Evolutionary conservation across 2,888 invertebrate species (phyloP).

Genomic region (Folsomia manolachei): DNA sequence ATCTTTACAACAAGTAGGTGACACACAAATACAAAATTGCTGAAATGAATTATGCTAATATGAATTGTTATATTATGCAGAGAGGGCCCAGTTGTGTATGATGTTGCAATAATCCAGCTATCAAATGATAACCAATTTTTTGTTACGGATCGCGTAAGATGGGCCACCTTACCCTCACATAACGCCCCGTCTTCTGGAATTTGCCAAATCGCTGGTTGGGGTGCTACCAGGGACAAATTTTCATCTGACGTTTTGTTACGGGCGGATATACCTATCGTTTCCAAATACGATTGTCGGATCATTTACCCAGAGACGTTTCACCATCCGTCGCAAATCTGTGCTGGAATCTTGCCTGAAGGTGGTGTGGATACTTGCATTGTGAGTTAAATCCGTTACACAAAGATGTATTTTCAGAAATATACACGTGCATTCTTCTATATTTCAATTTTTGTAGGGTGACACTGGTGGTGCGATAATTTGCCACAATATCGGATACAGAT

Average conservation of each 20-base stretch:
- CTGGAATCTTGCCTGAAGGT: not conserved
- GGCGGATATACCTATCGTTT: not conserved
- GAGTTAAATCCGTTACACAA: not conserved
- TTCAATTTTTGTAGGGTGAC: constrained; percentile 5
- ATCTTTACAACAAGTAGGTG: not conserved
- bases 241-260: not conserved
- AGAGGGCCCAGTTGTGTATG: not conserved
- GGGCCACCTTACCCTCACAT: not conserved
- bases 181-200: not conserved
- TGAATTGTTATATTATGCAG: not conserved
- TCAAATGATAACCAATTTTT: not conserved
- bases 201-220: constrained; percentile 10
- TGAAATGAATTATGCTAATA: not conserved
- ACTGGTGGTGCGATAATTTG: constrained; percentile 13
- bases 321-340: not conserved
- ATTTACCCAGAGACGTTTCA: constrained; percentile 8
- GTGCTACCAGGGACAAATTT: not conserved
- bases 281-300: not conserved
- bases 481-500: constrained; percentile 5
- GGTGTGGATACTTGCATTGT: not conserved
- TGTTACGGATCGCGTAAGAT: not conserved
- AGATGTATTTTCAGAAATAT: not conserved
- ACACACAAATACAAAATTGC: not conserved
- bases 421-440: not conserved
- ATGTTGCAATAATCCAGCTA: constrained; percentile 3